Evolutionary conservation across 2,113 vertebrate species (phyloP).

Genomic region (Gobius niger): DNA sequence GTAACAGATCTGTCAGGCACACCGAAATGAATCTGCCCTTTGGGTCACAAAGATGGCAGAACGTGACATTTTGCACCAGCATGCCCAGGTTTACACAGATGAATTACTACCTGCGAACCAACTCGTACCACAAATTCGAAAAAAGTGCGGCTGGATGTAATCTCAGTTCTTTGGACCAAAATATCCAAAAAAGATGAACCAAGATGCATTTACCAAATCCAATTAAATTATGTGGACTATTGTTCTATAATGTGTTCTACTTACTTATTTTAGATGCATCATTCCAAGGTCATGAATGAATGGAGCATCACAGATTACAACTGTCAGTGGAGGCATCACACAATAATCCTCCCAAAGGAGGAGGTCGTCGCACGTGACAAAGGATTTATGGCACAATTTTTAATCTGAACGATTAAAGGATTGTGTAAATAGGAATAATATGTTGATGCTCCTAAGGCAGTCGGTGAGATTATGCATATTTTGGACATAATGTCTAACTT

Average conservation of each 20-base stretch:
- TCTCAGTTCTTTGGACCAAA: conserved; percentile 6
- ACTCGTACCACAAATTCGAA: conserved; percentile 17
- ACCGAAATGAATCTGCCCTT: conserved; percentile 8
- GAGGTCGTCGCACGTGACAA: conserved; percentile 1
- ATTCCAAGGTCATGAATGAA: not conserved
- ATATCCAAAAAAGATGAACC: not conserved
- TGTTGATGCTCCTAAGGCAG: not conserved
- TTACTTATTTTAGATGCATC: not conserved
- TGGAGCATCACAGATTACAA: not conserved
- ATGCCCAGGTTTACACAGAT: conserved; percentile 34
- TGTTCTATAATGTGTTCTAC: not conserved
- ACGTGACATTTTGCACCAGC: not conserved
- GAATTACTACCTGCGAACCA: conserved; percentile 11
- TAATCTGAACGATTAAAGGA: conserved; percentile 8
- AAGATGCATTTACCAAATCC: not conserved
- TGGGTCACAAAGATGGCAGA: not conserved
- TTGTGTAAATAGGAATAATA: conserved; percentile 6
- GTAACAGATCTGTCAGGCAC: conserved; percentile 17
- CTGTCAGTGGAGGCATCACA: not conserved
- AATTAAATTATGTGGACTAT: not conserved
- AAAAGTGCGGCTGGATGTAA: not conserved
- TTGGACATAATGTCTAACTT: not conserved
- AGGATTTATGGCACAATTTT: not conserved
- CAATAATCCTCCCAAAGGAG: conserved; percentile 5
- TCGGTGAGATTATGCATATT: not conserved